Conservation (phyloP, 2,797 vertebrate species). For the Poeciliopsis turneri region DNA sequence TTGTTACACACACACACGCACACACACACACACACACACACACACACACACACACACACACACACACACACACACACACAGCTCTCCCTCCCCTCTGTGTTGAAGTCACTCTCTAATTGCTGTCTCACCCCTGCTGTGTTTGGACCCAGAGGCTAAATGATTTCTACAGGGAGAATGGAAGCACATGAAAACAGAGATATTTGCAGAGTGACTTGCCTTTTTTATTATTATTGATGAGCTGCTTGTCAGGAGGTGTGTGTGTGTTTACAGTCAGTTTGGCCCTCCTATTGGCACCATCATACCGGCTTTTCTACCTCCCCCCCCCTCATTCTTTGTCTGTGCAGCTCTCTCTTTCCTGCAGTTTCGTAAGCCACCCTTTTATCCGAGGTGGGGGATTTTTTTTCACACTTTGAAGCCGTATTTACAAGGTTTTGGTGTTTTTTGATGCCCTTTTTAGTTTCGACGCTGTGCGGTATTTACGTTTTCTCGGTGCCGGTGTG, state of each 20-base stretch:
- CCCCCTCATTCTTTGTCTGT: neutral
- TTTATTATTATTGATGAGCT: constrained; percentile 74
- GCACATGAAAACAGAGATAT: constrained; percentile 57
- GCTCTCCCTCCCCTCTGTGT: constrained; percentile 31
- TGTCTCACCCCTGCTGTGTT: constrained; percentile 74
- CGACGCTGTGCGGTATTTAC: constrained; percentile 14
- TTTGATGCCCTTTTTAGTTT: constrained; percentile 10
- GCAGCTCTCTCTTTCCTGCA: constrained; percentile 24
- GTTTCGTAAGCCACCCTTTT: constrained; percentile 40
- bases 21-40: constrained; percentile 11
- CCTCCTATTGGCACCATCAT: constrained; percentile 44
- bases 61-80: constrained; percentile 4
- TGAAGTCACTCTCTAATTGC: constrained; percentile 77
- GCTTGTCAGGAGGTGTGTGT: constrained; percentile 62
- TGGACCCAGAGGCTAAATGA: constrained; percentile 78
- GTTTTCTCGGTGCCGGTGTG: constrained; percentile 8
- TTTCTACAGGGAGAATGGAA: constrained; percentile 68
- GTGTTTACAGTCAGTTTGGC: constrained; percentile 54
- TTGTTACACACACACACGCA: constrained; percentile 41
- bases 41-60: neutral
- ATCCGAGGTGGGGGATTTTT: constrained; percentile 19
- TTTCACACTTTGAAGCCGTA: constrained; percentile 36
- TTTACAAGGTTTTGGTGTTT: constrained; percentile 14
- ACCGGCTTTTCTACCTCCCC: neutral
- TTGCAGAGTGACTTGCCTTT: constrained; percentile 40